phyloP scores from a whole-genome alignment of 2,888 invertebrate species.

The Tyria jacobaeae region DNA sequence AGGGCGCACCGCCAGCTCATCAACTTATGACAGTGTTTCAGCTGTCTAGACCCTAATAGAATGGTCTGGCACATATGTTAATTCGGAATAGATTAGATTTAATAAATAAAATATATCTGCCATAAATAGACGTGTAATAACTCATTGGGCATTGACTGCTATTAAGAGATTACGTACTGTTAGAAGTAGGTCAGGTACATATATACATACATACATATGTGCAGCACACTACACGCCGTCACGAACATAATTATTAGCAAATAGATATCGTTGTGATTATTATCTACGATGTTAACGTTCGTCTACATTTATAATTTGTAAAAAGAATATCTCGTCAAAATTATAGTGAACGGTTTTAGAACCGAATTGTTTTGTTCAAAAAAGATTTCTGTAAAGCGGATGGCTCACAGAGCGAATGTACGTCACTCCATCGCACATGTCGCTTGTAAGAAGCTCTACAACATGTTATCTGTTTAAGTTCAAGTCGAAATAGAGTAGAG shows the following conservation, averaged over 20 bases:
- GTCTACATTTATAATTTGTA: background rate
- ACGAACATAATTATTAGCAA: background rate
- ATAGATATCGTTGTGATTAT: constrained; percentile 1
- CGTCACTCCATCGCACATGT: background rate
- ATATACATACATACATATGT: no score
- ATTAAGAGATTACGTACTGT: background rate
- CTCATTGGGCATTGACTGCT: background rate
- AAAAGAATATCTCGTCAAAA: background rate
- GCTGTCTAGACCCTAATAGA: background rate
- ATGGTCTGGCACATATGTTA: background rate
- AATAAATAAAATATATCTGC: background rate
- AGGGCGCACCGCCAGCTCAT: background rate
- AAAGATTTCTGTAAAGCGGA: background rate
- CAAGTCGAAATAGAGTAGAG: constrained; percentile 10
- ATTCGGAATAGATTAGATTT: background rate
- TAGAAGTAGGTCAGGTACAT: background rate
- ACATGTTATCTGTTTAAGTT: no score
- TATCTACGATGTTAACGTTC: background rate
- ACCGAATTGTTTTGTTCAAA: background rate
- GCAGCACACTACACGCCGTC: background rate
- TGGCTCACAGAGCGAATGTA: background rate
- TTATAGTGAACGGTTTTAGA: background rate
- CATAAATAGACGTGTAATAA: background rate
- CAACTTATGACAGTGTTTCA: background rate
- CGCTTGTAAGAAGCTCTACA: no score